Evolutionary conservation across 2,113 vertebrate genomes (phyloP), one percentile per base, ranked within the genome.

Genomic region (Tenrec ecaudatus): DNA sequence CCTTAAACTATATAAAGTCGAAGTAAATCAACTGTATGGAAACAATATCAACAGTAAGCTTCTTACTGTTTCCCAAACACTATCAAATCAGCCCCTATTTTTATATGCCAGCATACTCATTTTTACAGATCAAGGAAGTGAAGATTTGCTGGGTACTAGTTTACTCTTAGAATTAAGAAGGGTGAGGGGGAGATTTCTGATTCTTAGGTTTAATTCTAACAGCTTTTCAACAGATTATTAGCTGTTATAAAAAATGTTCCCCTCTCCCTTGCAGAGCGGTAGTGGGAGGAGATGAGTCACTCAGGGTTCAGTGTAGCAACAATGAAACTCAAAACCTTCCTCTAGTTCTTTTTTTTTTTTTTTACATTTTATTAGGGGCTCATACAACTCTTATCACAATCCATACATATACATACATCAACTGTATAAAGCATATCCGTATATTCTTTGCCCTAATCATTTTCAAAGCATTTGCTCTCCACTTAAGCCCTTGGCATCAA

Each of bases 241-340:
- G 6, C 23, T 84, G 84, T 84, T 66, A 84, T 73, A 71, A 94
- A 94, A 62, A 23, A 88, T 33, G 33, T 10, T 53, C 47, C 47
- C 47, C 47, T 53, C n/a, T n/a, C n/a, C n/a, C n/a, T n/a, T n/a
- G n/a, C n/a, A n/a, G n/a, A n/a, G n/a, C n/a, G n/a, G n/a, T n/a
- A n/a, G n/a, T n/a, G n/a, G n/a, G n/a, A n/a, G n/a, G n/a, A n/a
- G n/a, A n/a, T n/a, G n/a, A n/a, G n/a, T n/a, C n/a, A n/a, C n/a
- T n/a, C n/a, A n/a, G n/a, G n/a, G n/a, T n/a, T n/a, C n/a, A n/a
- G n/a, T n/a, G n/a, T n/a, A n/a, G n/a, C n/a, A n/a, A n/a, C n/a
- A n/a, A n/a, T n/a, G n/a, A n/a, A n/a, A n/a, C n/a, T n/a, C n/a
- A n/a, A n/a, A n/a, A n/a, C n/a, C n/a, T n/a, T n/a, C n/a, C n/a